Conservation (phyloP, 2,797 vertebrate species). For the Poeciliopsis presidionis region DNA sequence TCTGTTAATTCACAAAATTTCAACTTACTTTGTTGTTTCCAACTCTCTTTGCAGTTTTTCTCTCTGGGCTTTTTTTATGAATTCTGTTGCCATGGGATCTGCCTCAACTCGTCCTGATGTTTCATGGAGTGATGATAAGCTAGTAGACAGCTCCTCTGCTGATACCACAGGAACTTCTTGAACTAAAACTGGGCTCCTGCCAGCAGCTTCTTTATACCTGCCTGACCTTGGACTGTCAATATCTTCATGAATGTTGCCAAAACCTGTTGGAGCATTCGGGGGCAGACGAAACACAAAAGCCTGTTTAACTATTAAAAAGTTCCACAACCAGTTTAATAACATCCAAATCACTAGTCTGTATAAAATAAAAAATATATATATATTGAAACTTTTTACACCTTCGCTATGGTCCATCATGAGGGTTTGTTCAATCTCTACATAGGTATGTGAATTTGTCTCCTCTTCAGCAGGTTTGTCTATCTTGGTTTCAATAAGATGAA, state of each 20-base stretch:
- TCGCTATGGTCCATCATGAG: constrained; percentile 91
- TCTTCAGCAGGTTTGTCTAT: constrained; percentile 80
- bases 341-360: background rate
- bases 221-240: constrained; percentile 82
- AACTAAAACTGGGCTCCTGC: constrained; percentile 58
- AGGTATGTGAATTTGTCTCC: constrained; percentile 82
- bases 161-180: constrained; percentile 88
- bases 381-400: constrained; percentile 75
- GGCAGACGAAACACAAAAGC: background rate
- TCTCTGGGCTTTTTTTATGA: constrained; percentile 81
- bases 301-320: background rate
- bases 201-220: constrained; percentile 57
- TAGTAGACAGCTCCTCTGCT: constrained; percentile 90
- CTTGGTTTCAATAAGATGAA: constrained; percentile 92
- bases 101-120: constrained; percentile 76
- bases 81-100: constrained; percentile 72
- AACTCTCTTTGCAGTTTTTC: constrained; percentile 82
- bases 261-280: constrained; percentile 73
- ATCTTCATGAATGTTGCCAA: constrained; percentile 92
- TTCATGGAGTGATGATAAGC: constrained; percentile 88
- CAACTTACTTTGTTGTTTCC: constrained; percentile 79
- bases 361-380: background rate
- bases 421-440: constrained; percentile 90
- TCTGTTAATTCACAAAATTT: background rate
- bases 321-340: background rate